Evolutionary conservation across 2,888 invertebrate species (phyloP).

Genomic region (Nomada hirtipes): DNA sequence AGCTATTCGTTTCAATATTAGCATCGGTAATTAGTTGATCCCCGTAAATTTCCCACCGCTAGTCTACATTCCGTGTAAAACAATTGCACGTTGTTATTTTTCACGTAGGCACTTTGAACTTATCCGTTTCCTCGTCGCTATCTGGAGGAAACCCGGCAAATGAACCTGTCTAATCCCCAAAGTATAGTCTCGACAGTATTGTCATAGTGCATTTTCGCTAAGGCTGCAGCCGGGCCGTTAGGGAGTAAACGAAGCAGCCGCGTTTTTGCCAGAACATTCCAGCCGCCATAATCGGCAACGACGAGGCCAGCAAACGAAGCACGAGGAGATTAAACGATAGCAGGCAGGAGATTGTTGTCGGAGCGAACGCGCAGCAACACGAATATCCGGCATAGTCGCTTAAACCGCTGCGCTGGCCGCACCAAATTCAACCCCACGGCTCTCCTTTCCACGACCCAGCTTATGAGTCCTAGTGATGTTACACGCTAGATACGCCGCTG

Average conservation of each 20-base stretch:
- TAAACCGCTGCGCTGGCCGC: constrained; percentile 46
- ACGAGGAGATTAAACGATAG: constrained; percentile 41
- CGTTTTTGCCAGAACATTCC: constrained; percentile 17
- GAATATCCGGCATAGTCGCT: constrained; percentile 59
- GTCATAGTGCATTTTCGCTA: not conserved
- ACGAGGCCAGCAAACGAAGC: constrained; percentile 23
- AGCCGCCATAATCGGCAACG: constrained; percentile 19
- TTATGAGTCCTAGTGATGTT: constrained; percentile 59
- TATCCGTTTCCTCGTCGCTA: too few species aligned
- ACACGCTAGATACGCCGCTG: constrained; percentile 35
- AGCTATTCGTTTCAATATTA: too few species aligned
- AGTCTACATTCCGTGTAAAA: too few species aligned
- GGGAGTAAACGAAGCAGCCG: not conserved
- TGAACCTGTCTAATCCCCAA: not conserved
- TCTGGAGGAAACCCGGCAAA: not conserved
- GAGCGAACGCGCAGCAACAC: constrained; percentile 35
- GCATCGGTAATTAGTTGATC: too few species aligned
- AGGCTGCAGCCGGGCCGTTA: not conserved
- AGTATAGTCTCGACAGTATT: too few species aligned
- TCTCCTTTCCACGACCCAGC: constrained; percentile 50
- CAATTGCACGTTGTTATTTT: too few species aligned
- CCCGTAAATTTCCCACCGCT: too few species aligned
- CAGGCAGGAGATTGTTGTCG: constrained; percentile 50
- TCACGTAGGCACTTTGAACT: too few species aligned
- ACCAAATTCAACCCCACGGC: constrained; percentile 59